Conservation (phyloP, 2,888 invertebrate genomes). For the Sesia bembeciformis region DNA sequence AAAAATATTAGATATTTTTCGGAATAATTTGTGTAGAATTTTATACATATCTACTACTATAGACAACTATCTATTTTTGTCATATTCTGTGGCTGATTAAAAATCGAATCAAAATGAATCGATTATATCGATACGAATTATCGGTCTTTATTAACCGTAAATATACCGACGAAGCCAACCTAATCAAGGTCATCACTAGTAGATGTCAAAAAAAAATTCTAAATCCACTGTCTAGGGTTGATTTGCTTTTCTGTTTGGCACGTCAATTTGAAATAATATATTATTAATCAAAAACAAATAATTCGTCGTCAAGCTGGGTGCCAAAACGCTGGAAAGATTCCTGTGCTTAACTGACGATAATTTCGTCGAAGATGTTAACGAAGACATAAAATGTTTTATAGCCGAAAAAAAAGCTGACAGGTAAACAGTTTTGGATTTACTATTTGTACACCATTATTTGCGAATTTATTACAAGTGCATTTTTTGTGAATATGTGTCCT, state of each 20-base stretch:
- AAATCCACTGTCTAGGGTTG: not conserved
- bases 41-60: too few species aligned
- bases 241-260: conserved; percentile 26
- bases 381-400: conserved; percentile 67
- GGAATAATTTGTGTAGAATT: too few species aligned
- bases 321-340: conserved; percentile 68
- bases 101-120: too few species aligned
- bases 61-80: too few species aligned
- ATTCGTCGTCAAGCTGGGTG: conserved; percentile 65
- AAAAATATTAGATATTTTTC: too few species aligned
- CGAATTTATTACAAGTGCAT: not conserved
- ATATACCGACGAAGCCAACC: too few species aligned
- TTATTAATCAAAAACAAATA: conserved; percentile 36
- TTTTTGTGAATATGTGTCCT: too few species aligned
- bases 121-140: too few species aligned
- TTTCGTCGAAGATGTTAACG: conserved; percentile 67
- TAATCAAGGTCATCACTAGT: too few species aligned
- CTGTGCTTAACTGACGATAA: conserved; percentile 61
- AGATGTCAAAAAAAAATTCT: too few species aligned
- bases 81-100: too few species aligned
- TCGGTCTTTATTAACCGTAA: too few species aligned
- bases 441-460: conserved; percentile 10
- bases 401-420: conserved; percentile 64
- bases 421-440: conserved; percentile 53
- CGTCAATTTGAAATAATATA: conserved; percentile 39